Evolutionary conservation across 1,140 invertebrate genomes (phyloP), one percentile per base, ranked within the genome.

Genomic region (Drosophila parabipectinata): DNA sequence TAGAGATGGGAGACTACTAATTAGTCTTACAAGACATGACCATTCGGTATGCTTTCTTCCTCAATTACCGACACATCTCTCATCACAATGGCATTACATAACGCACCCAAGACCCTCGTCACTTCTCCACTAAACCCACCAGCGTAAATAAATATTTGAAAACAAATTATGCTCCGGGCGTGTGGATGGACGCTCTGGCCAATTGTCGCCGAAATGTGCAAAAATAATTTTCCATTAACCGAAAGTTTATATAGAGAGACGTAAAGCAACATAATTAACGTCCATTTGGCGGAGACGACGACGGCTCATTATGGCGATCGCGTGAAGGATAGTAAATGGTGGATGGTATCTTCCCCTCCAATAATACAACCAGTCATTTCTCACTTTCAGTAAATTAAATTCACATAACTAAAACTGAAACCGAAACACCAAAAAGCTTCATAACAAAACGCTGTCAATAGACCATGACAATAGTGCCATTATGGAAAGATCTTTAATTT

Each of bases 321-420:
- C 68, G 58, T 73, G 71, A 63, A 72, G 45, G 64, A 54, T 4
- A 12, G 37, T n/a, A 15, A 15, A 18, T 44, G 41, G 2, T 44
- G 41, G 15, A 18, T 44, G 41, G 2, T 44, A 14, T 7, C 2
- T 14, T 3, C 14, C 2, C 6, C 21, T 3, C 21, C 21, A 21
- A 21, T 21, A 2, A 21, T 5, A 50, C 32, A 34, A 12, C 14
- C 28, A 68, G n/a, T 39, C 47, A 54, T 58, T 61, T 58, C 72
- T 74, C 72, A 66, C 47, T 66, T 74, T 73, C 60, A 53, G 54
- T 75, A 66, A 74, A 75, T 75, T 75, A 75, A 75, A 75, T 75
- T 75, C 72, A 51, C 72, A 67, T 75, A 75, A 66, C 57, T 34
- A 24, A 57, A 21, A 45, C 26, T 21, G 15, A 21, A 28, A 14